These are phyloP conservation scores for Girardia tigrina DNA, from an alignment of 2,888 invertebrate genomes.

Conservation along the genomic window DNA sequence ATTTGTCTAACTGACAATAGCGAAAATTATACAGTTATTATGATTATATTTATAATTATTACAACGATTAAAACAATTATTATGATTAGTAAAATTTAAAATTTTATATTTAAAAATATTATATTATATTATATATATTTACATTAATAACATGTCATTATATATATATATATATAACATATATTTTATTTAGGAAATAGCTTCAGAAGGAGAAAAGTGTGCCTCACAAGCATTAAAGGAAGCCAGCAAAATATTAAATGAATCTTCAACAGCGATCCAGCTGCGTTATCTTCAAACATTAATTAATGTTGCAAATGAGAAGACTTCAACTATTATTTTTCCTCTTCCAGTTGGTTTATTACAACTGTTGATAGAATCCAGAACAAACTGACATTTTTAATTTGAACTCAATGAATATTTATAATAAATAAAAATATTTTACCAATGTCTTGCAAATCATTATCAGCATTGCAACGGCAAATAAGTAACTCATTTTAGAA, in stretches of 20 bases:
- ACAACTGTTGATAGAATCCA: neutral
- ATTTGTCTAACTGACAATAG: no score
- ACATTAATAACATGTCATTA: no score
- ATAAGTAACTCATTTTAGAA: no score
- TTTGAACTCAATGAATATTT: no score
- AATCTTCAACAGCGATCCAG: slow-evolving; percentile 68
- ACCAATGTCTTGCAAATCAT: no score
- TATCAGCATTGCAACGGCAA: no score
- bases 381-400: neutral
- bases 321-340: slow-evolving; percentile 47
- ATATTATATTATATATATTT: no score
- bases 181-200: slow-evolving; percentile 50
- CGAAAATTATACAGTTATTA: neutral
- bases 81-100: neutral
- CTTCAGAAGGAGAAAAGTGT: slow-evolving; percentile 47
- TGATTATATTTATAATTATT: neutral
- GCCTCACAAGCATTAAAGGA: slow-evolving; percentile 71
- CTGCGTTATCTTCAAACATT: slow-evolving; percentile 47
- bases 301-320: slow-evolving; percentile 45
- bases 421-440: no score
- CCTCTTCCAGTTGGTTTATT: slow-evolving; percentile 12
- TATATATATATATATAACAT: neutral
- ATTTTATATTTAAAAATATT: neutral
- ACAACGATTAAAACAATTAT: neutral
- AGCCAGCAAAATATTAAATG: slow-evolving; percentile 69